phyloP scores from a whole-genome alignment of 2,797 vertebrate species.

The Gila robusta region DNA sequence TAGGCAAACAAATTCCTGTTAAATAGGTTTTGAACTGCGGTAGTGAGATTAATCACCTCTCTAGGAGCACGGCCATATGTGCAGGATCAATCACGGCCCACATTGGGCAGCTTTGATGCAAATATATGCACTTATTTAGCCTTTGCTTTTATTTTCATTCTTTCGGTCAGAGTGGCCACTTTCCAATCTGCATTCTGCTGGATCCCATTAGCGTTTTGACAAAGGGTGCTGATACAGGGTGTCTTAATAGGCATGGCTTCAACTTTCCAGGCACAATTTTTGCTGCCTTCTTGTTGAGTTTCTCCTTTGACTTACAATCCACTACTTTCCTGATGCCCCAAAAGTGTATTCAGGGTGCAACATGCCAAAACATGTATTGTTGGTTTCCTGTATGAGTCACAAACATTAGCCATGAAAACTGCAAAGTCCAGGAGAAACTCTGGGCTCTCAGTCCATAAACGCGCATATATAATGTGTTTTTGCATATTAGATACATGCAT shows the following conservation, averaged over 20 bases:
- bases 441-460: conserved; percentile 5
- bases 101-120: conserved; percentile 73
- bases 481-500: background rate
- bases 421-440: background rate
- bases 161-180: conserved; percentile 68
- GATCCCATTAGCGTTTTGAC: conserved; percentile 70
- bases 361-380: conserved; percentile 7
- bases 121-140: conserved; percentile 73
- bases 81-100: conserved; percentile 74
- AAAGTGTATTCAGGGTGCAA: background rate
- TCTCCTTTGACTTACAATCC: conserved; percentile 36
- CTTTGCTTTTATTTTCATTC: conserved; percentile 71
- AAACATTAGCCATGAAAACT: conserved; percentile 11
- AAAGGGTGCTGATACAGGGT: conserved; percentile 64
- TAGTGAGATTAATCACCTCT: conserved; percentile 76
- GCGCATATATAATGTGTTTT: background rate
- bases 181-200: conserved; percentile 71
- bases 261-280: conserved; percentile 31
- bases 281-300: conserved; percentile 33
- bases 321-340: background rate
- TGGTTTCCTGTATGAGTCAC: background rate
- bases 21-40: conserved; percentile 75
- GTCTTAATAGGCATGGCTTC: conserved; percentile 58
- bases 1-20: conserved; percentile 71
- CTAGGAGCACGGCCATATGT: conserved; percentile 73